A percentile compares a stretch with the other conserved stretches of the same genome.
Evolutionary conservation across 2,113 vertebrate genomes (phyloP).

Genomic region (Ibidorhyncha struthersii): DNA sequence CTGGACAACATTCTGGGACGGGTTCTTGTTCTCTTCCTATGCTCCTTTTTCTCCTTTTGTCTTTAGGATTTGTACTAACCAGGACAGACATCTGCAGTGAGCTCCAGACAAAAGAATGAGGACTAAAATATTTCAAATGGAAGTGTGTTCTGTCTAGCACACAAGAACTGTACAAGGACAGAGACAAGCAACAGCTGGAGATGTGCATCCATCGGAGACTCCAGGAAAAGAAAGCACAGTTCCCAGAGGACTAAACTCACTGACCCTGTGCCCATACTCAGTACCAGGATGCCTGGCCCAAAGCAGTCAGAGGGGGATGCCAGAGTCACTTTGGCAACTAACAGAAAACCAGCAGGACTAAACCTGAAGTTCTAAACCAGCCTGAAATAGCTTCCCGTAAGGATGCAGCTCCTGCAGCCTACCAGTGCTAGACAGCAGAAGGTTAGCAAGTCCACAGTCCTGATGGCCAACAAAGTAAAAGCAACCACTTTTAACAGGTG

Average conservation of each 20-base stretch:
- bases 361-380: not conserved
- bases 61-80: not conserved
- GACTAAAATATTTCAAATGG: not conserved
- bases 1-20: not conserved
- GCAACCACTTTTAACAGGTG: not conserved
- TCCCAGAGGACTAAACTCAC: not conserved
- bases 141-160: not conserved
- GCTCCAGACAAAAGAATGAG: not conserved
- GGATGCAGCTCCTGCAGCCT: not conserved
- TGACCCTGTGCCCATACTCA: not conserved
- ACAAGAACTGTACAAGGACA: not conserved
- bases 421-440: not conserved
- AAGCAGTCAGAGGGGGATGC: not conserved
- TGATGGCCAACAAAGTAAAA: not conserved
- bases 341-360: not conserved
- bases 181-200: not conserved
- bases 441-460: not conserved
- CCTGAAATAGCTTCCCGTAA: not conserved
- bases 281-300: not conserved
- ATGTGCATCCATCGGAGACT: not conserved
- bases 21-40: not conserved
- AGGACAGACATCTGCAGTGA: not conserved
- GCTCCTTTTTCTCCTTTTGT: not conserved
- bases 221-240: not conserved
- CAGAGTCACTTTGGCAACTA: not conserved